Evolutionary conservation across 2,113 vertebrate genomes (phyloP).

Genomic region (Megaptera novaeangliae): DNA sequence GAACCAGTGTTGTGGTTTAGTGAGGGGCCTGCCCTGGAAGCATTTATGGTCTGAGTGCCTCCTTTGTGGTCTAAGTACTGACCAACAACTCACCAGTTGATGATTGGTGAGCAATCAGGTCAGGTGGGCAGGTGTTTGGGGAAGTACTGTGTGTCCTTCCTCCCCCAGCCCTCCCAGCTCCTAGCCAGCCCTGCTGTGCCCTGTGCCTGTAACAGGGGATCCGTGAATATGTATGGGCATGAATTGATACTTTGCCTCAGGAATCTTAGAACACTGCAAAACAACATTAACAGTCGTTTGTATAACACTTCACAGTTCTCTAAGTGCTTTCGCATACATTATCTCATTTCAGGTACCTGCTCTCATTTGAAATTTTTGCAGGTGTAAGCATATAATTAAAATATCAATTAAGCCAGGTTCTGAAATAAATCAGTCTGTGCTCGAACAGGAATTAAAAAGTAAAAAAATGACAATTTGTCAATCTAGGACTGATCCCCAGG

Average conservation of each 20-base stretch:
- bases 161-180: too few species aligned
- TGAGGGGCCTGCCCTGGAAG: background rate
- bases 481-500: background rate
- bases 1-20: background rate
- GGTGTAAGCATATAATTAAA: constrained; percentile 13
- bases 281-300: background rate
- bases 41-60: background rate
- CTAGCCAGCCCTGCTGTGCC: background rate
- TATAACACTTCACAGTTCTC: background rate
- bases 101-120: background rate
- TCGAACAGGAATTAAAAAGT: background rate
- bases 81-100: rapidly evolving
- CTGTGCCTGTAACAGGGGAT: background rate
- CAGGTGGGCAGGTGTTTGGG: rapidly evolving
- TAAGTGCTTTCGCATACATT: background rate
- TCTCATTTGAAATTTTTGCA: constrained; percentile 6
- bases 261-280: background rate
- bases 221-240: background rate
- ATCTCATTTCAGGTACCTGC: constrained; percentile 11
- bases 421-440: constrained; percentile 41
- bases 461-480: background rate
- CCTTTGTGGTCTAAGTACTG: background rate
- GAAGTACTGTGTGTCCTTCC: background rate
- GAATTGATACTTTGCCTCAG: background rate
- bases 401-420: constrained; percentile 21